phyloP scores from a whole-genome alignment of 1,140 invertebrate species.

The Drosophila kepulauana region DNA sequence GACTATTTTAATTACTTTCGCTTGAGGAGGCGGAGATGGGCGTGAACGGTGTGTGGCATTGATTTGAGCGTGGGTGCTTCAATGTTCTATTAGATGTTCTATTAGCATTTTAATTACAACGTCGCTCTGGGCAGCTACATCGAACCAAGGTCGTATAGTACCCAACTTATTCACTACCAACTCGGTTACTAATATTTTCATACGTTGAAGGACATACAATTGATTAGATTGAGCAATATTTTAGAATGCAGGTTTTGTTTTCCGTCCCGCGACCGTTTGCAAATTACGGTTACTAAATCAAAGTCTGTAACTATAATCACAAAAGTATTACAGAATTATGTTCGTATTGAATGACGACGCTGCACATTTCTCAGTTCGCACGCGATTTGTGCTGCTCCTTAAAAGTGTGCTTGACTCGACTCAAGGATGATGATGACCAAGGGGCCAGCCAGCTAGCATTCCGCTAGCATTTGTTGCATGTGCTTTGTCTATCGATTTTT shows the following conservation, averaged over 20 bases:
- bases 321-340: conserved; percentile 21
- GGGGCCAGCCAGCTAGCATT: background rate
- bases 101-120: conserved; percentile 66
- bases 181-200: background rate
- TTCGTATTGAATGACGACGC: conserved; percentile 4
- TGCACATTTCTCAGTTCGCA: conserved; percentile 43
- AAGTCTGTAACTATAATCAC: background rate
- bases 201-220: background rate
- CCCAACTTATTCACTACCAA: background rate
- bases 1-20: conserved; percentile 54
- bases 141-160: conserved; percentile 5
- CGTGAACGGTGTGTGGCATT: conserved; percentile 2
- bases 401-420: conserved; percentile 10
- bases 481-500: conserved; percentile 40
- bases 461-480: background rate
- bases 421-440: conserved; percentile 9
- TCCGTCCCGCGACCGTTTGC: too few species aligned
- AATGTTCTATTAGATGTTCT: conserved; percentile 35
- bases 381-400: conserved; percentile 48
- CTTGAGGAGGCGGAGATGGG: background rate
- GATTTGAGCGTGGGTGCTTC: conserved; percentile 18
- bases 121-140: conserved; percentile 1
- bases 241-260: too few species aligned
- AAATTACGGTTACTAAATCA: background rate
- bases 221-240: background rate